A percentile compares a stretch with the other conserved stretches of the same genome.
These are phyloP conservation scores for Aythya fuligula DNA, from an alignment of 2,797 vertebrate genomes.

Conservation along the genomic window DNA sequence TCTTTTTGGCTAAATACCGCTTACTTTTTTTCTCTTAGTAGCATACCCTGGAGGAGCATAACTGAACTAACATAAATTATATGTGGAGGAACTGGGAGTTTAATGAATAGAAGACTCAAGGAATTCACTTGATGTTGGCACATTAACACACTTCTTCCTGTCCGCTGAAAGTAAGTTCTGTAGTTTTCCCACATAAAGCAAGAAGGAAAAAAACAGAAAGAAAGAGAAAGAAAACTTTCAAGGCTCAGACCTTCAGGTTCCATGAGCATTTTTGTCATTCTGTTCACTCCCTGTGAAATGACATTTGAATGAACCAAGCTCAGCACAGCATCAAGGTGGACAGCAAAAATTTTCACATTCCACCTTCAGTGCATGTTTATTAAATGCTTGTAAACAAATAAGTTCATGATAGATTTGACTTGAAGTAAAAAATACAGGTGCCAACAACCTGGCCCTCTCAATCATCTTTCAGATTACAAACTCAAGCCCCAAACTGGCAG, in stretches of 20 bases:
- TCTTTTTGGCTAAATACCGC: constrained; percentile 76
- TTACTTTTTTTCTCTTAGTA: constrained; percentile 75
- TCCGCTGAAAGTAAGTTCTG: constrained; percentile 69
- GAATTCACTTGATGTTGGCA: constrained; percentile 84
- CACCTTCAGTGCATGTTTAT: neutral
- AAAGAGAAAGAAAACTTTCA: constrained; percentile 39
- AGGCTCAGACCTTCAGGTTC: constrained; percentile 23
- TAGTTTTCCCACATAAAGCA: constrained; percentile 61
- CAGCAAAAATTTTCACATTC: neutral
- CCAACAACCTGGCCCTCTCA: neutral
- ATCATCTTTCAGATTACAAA: neutral
- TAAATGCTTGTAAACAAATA: neutral
- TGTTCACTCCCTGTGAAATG: constrained; percentile 32
- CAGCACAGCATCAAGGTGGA: neutral
- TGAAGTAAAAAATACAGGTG: neutral
- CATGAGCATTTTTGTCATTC: constrained; percentile 26
- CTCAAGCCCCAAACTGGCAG: neutral
- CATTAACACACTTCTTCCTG: constrained; percentile 78
- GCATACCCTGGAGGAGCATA: constrained; percentile 80
- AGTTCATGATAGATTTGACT: neutral
- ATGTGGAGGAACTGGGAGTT: constrained; percentile 71
- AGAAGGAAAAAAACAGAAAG: neutral
- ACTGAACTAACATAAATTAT: constrained; percentile 79
- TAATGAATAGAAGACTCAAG: constrained; percentile 80
- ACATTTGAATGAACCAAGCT: constrained; percentile 20